Base-by-base conservation (phyloP, 92 coral and sea anemone genomes). In the Montipora capitata region DNA sequence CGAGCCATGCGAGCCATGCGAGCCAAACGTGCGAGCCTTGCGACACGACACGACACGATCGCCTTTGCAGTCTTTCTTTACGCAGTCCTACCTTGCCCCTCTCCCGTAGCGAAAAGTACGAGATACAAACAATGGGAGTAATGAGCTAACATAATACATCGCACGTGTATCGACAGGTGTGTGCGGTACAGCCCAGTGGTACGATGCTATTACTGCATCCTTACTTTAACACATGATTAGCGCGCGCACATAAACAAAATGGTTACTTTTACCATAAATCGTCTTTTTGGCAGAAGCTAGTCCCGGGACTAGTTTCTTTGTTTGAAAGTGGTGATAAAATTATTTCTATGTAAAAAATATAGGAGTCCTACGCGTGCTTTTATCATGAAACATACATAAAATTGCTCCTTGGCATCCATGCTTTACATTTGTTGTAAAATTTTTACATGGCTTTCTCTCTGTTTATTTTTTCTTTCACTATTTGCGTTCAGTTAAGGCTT, bases 271-370 rank as follows among this genome's bases (percentile, higher is more conserved):
- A 20, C 74, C 74, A 68, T 68, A 68, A 68, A 68, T 68, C 74
- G 74, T 68, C 74, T 68, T 40, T 68, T 68, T 68, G 74, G 74
- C 51, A 68, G 74, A 68, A 68, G 74, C 49, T 68, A 68, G 48
- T 68, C 74, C 74, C 17, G 74, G 74, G 74, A 68, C 49, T 68
- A 68, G 45, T 68, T 41, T 68, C 74, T 68, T 68, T 68, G 74
- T 40, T 68, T 68, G 74, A 68, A 68, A 68, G 74, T 68, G 35
- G 49, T 49, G 74, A 68, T 68, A 68, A 68, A 68, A 68, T 68
- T 68, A 41, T 67, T 67, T 67, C 72, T 67, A 67, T 67, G 72
- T 67, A 0, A 67, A 67, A 67, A 67, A 67, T 67, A 67, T 67
- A 67, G 72, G 72, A 67, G 35, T 67, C 72, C 72, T 67, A 67